Percentiles rank a stretch among this genome's conserved stretches.
phyloP scores from a whole-genome alignment of 2,888 invertebrate species.

The Epsilonema sp. region DNA sequence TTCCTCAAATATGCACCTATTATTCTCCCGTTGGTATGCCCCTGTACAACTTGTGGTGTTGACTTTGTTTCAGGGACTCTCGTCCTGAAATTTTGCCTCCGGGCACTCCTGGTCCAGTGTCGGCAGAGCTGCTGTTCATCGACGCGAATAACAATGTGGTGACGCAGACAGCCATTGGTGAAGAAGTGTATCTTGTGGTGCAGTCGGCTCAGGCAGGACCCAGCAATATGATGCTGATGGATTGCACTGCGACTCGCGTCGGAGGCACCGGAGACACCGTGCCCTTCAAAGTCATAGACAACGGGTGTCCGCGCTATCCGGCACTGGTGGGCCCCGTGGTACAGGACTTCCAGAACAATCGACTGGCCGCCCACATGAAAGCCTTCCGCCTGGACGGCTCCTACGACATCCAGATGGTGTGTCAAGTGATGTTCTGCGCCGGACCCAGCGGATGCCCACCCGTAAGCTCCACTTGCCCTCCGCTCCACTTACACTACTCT shows the following conservation, averaged over 20 bases:
- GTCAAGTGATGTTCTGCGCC: constrained; percentile 29
- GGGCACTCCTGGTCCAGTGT: constrained; percentile 28
- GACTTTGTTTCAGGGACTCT: not conserved
- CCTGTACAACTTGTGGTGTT: too few relatives aligned
- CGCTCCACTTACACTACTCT: too few relatives aligned
- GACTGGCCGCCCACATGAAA: constrained; percentile 25
- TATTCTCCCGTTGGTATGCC: too few relatives aligned
- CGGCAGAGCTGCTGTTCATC: constrained; percentile 23
- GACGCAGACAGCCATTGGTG: constrained; percentile 22
- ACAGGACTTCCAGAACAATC: constrained; percentile 27
- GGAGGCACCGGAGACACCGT: constrained; percentile 26
- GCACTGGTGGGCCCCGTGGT: constrained; percentile 28
- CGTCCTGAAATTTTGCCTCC: constrained; percentile 20
- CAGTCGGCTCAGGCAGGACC: constrained; percentile 27
- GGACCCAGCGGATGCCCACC: constrained; percentile 29
- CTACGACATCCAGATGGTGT: constrained; percentile 28
- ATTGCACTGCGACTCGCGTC: constrained; percentile 26
- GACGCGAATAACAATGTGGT: constrained; percentile 13
- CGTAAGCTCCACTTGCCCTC: constrained; percentile 13
- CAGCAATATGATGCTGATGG: constrained; percentile 29
- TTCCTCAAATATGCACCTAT: too few relatives aligned
- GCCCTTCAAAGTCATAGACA: constrained; percentile 27
- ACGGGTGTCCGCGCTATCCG: constrained; percentile 24
- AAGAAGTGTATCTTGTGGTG: constrained; percentile 21
- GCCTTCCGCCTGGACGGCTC: constrained; percentile 29